Percentiles rank a stretch among this genome's conserved stretches.
These are phyloP conservation scores for Morpho helenor DNA, from an alignment of 2,888 invertebrate species.

Conservation along the genomic window DNA sequence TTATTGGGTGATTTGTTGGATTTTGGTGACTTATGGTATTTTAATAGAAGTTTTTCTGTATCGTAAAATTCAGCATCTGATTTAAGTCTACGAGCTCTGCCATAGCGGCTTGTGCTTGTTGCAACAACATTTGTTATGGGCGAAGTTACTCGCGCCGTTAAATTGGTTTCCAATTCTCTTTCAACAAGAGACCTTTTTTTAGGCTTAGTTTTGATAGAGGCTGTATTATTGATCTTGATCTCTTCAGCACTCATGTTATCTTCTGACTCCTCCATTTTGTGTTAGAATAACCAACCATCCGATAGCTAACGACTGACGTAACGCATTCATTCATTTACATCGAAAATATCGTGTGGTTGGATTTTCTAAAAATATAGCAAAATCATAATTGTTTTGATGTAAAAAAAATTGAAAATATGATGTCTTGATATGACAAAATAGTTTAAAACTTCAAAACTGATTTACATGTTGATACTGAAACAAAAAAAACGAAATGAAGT, in stretches of 20 bases:
- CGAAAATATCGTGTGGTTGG: slow-evolving; percentile 29
- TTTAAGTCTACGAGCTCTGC: slow-evolving; percentile 77
- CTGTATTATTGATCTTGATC: slow-evolving; percentile 36
- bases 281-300: slow-evolving; percentile 24
- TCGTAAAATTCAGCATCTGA: slow-evolving; percentile 58
- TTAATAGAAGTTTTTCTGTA: slow-evolving; percentile 49
- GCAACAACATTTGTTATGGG: slow-evolving; percentile 45
- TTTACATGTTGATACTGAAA: slow-evolving; percentile 51
- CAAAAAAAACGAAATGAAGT: slow-evolving; percentile 76
- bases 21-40: slow-evolving; percentile 42
- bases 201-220: slow-evolving; percentile 45
- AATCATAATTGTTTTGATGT: slow-evolving; percentile 27
- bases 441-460: slow-evolving; percentile 35
- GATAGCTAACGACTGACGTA: slow-evolving; percentile 40
- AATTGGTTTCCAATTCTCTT: slow-evolving; percentile 63
- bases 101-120: slow-evolving; percentile 78
- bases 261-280: slow-evolving; percentile 62
- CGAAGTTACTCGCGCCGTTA: slow-evolving; percentile 61
- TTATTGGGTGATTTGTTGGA: slow-evolving; percentile 46
- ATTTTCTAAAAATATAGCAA: slow-evolving; percentile 31
- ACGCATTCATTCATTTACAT: slow-evolving; percentile 33
- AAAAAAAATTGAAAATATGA: slow-evolving; percentile 38
- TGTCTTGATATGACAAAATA: slow-evolving; percentile 34
- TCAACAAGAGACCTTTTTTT: slow-evolving; percentile 66
- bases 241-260: slow-evolving; percentile 54